These are phyloP conservation scores for Pelecanus crispus DNA, from an alignment of 2,113 vertebrate species.

Conservation along the genomic window DNA sequence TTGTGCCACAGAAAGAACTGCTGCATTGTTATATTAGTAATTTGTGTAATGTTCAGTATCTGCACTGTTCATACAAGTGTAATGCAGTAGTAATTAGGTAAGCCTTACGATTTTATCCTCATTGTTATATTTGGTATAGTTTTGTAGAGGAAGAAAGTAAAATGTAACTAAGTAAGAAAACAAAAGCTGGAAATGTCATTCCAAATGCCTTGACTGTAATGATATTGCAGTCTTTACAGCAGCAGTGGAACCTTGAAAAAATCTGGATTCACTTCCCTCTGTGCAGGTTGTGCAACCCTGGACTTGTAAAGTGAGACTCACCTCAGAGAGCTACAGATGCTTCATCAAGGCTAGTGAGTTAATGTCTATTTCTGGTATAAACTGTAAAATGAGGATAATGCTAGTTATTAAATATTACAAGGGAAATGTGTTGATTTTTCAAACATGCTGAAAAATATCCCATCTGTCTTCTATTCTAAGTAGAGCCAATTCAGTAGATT, in stretches of 20 bases:
- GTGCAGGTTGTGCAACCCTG: not conserved
- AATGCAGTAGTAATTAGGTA: not conserved
- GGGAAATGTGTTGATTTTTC: not conserved
- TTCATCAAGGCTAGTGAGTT: not conserved
- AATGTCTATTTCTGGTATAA: not conserved
- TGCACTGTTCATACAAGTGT: not conserved
- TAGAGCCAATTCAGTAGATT: not conserved
- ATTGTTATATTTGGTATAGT: not conserved
- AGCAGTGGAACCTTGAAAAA: not conserved
- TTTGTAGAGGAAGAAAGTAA: constrained; percentile 5
- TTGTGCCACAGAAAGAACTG: constrained; percentile 2
- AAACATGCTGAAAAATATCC: not conserved
- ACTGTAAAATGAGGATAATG: not conserved
- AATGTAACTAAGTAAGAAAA: not conserved
- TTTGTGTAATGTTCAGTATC: not conserved
- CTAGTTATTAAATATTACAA: not conserved
- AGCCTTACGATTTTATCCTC: not conserved
- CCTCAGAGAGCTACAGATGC: not conserved
- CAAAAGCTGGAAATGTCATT: not conserved
- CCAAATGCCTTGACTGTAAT: not conserved
- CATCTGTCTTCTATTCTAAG: constrained; percentile 6
- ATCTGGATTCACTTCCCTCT: not conserved
- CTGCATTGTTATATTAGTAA: not conserved
- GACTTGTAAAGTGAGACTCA: not conserved
- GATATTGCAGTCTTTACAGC: not conserved